Percentiles rank a stretch among this genome's conserved stretches.
phyloP scores from a whole-genome alignment of 1,140 invertebrate species.

The Sesamia nonagrioides region DNA sequence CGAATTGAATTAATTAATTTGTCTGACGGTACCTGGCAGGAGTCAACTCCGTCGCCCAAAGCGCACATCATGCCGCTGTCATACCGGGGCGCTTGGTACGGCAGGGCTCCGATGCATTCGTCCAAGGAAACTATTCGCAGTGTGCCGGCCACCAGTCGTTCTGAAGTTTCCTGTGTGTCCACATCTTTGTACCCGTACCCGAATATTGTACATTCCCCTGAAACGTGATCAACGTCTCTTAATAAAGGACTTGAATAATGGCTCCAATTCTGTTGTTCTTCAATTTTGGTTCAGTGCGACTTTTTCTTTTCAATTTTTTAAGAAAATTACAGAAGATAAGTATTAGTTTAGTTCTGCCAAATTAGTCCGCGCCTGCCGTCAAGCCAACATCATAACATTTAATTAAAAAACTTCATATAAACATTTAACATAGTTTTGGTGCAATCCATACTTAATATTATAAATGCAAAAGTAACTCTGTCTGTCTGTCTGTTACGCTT shows the following conservation, averaged over 20 bases:
- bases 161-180: conserved; percentile 61
- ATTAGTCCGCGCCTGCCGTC: too few species aligned
- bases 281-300: too few species aligned
- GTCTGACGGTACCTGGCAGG: conserved; percentile 74
- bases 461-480: too few species aligned
- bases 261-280: too few species aligned
- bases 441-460: too few species aligned
- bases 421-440: too few species aligned
- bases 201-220: conserved; percentile 79
- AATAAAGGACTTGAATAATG: conserved; percentile 15
- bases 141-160: conserved; percentile 65
- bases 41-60: conserved; percentile 74
- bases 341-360: too few species aligned
- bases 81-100: conserved; percentile 69
- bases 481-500: too few species aligned
- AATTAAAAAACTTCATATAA: too few species aligned
- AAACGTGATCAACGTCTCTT: conserved; percentile 48
- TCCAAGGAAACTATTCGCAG: conserved; percentile 76
- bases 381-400: too few species aligned
- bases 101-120: conserved; percentile 68
- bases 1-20: not conserved
- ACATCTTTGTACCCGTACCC: conserved; percentile 77
- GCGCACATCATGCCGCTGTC: conserved; percentile 82
- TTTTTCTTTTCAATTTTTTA: too few species aligned
- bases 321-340: too few species aligned